Conservation (phyloP, 2,113 vertebrate genomes). For the Scopus umbretta region DNA sequence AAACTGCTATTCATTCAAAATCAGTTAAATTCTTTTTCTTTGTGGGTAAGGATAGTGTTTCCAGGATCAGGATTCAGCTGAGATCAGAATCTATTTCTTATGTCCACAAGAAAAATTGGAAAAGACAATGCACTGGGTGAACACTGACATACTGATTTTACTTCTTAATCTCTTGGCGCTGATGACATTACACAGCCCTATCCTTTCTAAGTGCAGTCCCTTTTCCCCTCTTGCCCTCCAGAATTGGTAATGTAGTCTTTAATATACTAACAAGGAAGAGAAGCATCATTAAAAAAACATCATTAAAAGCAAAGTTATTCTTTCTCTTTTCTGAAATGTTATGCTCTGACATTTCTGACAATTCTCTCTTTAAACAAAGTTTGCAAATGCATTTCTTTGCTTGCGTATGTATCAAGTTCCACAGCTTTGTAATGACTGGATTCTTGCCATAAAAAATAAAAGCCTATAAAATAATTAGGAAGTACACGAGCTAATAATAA, state of each 20-base stretch:
- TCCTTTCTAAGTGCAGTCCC: background rate
- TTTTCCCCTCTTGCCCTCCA: background rate
- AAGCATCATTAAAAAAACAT: constrained; percentile 18
- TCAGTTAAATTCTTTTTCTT: background rate
- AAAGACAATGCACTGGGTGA: background rate
- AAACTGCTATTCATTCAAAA: background rate
- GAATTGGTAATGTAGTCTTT: background rate
- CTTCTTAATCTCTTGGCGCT: background rate
- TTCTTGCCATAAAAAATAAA: constrained; percentile 50
- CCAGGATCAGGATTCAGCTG: background rate
- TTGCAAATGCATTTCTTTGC: constrained; percentile 39
- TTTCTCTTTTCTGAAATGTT: constrained; percentile 19
- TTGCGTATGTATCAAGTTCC: constrained; percentile 16
- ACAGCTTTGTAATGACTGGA: constrained; percentile 16
- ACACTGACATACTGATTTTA: constrained; percentile 7
- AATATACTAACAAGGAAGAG: constrained; percentile 4
- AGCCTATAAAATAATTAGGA: constrained; percentile 70
- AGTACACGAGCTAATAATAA: constrained; percentile 66
- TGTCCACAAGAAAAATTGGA: background rate
- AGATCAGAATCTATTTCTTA: background rate
- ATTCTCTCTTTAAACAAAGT: constrained; percentile 34
- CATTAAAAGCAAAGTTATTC: constrained; percentile 10
- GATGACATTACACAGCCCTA: background rate
- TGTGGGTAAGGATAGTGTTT: background rate
- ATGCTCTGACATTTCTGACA: constrained; percentile 48